Evolutionary conservation across 2,888 invertebrate species (phyloP), one percentile per base, ranked within the genome.

Genomic region (Rhagophthalmus giganteus): DNA sequence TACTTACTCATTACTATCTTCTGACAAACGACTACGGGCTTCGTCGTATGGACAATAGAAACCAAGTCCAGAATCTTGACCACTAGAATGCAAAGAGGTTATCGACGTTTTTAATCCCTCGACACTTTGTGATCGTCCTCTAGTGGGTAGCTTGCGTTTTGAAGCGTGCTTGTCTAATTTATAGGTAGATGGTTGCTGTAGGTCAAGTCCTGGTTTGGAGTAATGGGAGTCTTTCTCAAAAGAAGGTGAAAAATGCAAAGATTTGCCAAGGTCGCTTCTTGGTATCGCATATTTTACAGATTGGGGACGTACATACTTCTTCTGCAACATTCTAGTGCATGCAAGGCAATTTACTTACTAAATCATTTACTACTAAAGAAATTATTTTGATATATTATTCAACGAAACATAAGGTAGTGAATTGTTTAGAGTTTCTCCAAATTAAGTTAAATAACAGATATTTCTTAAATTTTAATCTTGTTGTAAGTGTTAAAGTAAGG

Each of bases 1-100:
- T 58, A 74, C 78, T 77, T 71, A 86, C 86, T 86, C 85, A 77
- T 84, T 85, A 61, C 83, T 83, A 61, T 84, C 86, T 59, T 83
- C 85, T 1, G 84, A 84, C 8, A 84, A 83, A 58, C 83, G 83
- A 28, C 80, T 78, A 46, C 81, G 81, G 63, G 85, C 84, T 61
- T 83, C 83, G 12, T 84, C 84, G 68, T 86, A 86, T 5, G 83
- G 82, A 67, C 86, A 86, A 50, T 77, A 72, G 47, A 81, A 64
- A 65, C 57, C 88, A 59, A 89, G 87, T 45, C 89, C 90, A 34
- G 88, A 89, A 76, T 90, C 89, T 69, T 88, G 87, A 9, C 88
- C 88, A 67, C 88, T 88, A 62, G 89, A 90, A 78, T 89, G 88
- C 63, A 89, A 79, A 58, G 88, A 89, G 64, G 87, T 86, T 74